These are phyloP conservation scores for Parasteatoda lunata DNA, from an alignment of 2,888 invertebrate species.

Conservation along the genomic window DNA sequence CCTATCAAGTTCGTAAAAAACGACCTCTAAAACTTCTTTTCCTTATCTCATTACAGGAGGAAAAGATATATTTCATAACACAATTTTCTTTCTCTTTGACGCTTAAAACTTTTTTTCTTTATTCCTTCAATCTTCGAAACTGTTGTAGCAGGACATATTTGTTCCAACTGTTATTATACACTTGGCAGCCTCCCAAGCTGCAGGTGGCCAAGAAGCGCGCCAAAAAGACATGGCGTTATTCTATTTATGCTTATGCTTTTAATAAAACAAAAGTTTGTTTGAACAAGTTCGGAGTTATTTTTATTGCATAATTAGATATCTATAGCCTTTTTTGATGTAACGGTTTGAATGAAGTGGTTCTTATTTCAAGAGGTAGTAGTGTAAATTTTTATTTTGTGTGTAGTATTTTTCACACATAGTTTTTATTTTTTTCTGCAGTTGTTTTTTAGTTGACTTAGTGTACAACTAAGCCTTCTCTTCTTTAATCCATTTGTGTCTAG, in stretches of 20 bases:
- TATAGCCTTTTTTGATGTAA: not conserved
- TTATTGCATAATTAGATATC: not conserved
- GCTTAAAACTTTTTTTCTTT: not conserved
- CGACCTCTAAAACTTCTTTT: conserved; percentile 38
- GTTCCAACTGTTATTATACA: conserved; percentile 5
- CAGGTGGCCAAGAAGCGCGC: conserved; percentile 24
- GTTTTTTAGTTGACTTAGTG: too few species aligned
- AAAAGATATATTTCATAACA: conserved; percentile 16
- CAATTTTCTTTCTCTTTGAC: not conserved
- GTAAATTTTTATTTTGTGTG: too few species aligned
- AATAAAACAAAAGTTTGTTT: not conserved
- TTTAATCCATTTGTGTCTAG: too few species aligned
- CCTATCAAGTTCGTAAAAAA: conserved; percentile 10
- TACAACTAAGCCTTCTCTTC: too few species aligned
- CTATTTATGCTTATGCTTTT: conserved; percentile 1
- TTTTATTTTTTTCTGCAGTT: too few species aligned
- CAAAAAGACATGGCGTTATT: not conserved
- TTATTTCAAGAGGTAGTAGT: too few species aligned
- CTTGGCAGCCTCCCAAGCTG: conserved; percentile 39
- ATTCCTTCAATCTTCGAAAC: conserved; percentile 8
- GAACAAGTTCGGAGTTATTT: not conserved
- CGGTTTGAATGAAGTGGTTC: not conserved
- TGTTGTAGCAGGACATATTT: conserved; percentile 30
- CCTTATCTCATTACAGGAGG: conserved; percentile 7
- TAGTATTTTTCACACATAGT: too few species aligned